Base-by-base conservation (phyloP, 2,888 invertebrate species). In the Orthosia incerta region DNA sequence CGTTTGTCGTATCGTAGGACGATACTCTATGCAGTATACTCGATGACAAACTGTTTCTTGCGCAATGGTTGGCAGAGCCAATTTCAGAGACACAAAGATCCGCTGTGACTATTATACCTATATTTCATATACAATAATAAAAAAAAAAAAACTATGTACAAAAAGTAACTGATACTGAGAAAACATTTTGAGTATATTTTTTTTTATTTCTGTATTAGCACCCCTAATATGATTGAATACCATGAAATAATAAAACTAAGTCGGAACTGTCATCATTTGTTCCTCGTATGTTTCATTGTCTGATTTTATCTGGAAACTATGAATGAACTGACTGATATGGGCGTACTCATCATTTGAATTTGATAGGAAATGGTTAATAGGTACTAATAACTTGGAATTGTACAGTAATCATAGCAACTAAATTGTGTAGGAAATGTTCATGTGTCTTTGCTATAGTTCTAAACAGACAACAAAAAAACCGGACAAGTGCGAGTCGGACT, bases 271-370 rank as follows among this genome's bases (percentile, higher is more conserved):
- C 18, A 31, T 11, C 1, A 0, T 11, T 53, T 59, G 57, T 59
- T 66, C 31, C 23, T 16, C 7, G 15, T 4, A 48, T 26, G 71
- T 15, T 12, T 64, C 46, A 73, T 48, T 39, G 31, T 11, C 23
- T 13, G 20, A 57, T 53, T 15, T 59, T 74, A 74, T 65, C 50
- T 31, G 1, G 2, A 31, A 74, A 51, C 20, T 57, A 39, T 5
- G 1, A 65, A 64, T 20, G n/a, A 3, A 13, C 16, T 39, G 15
- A 39, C 20, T 73, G 3, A 46, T 11, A 20, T 11, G 13, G 13
- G 18, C n/a, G 0, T 18, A 20, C 12, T 15, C 23, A 23, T 39
- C 0, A 39, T 23, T 72, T 20, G 12, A 57, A 31, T 16, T 46
- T 15, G 15, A 18, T 13, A 73, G 74, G 50, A 64, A 45, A 12